Evolutionary conservation across 2,888 invertebrate genomes (phyloP).

Genomic region (Gymnoscelis rufifasciata): DNA sequence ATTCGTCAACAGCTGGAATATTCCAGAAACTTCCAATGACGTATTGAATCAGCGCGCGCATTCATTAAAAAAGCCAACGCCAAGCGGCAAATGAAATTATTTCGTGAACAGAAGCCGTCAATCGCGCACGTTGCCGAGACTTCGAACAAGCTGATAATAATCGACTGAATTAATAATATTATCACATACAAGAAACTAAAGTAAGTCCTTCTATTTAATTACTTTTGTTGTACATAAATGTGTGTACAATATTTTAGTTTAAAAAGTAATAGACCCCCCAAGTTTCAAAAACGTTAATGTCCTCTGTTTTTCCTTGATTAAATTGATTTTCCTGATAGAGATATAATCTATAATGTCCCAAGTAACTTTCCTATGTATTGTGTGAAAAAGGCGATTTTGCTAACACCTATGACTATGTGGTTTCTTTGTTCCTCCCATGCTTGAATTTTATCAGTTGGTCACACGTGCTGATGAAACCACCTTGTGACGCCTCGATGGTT

Average conservation of each 20-base stretch:
- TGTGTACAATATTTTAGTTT: neutral
- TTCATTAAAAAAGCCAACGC: constrained; percentile 42
- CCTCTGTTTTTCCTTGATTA: neutral
- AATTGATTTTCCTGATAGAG: no score
- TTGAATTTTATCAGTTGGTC: neutral
- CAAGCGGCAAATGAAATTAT: constrained; percentile 45
- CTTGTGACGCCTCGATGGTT: no score
- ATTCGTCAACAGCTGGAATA: constrained; percentile 60
- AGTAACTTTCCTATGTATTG: no score
- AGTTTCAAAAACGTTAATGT: constrained; percentile 13
- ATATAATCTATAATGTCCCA: no score
- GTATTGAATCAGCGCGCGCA: constrained; percentile 49
- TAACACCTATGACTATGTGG: neutral
- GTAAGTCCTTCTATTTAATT: constrained; percentile 41
- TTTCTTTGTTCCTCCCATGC: constrained; percentile 4
- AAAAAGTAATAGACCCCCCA: no score
- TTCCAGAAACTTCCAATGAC: constrained; percentile 71
- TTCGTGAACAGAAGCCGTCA: constrained; percentile 69
- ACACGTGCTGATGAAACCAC: constrained; percentile 19
- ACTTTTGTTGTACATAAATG: neutral
- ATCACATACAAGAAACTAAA: constrained; percentile 45
- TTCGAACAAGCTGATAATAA: constrained; percentile 52
- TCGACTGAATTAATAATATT: constrained; percentile 49
- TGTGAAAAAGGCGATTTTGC: no score
- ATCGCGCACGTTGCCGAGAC: constrained; percentile 74